Conservation (phyloP, 2,888 invertebrate genomes). For the Meliscaeva auricollis region DNA sequence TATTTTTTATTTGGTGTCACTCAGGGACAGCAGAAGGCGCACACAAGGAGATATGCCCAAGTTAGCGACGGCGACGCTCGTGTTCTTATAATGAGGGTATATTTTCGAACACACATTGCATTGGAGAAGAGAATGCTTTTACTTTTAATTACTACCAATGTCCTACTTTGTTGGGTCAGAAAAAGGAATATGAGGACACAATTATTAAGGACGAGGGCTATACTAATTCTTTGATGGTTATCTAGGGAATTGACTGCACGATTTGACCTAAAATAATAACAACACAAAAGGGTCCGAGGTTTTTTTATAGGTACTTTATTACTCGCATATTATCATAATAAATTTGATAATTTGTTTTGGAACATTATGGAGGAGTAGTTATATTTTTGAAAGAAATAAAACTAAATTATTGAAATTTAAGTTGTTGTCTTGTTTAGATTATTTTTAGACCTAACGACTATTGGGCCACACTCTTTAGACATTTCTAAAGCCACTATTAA, state of each 20-base stretch:
- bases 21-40: constrained; percentile 50
- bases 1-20: constrained; percentile 35
- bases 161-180: constrained; percentile 8
- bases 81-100: constrained; percentile 23
- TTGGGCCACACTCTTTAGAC: too few relatives aligned
- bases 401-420: too few relatives aligned
- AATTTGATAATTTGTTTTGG: neutral
- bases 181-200: constrained; percentile 23
- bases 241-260: constrained; percentile 21
- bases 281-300: neutral
- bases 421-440: too few relatives aligned
- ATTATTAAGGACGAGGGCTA: constrained; percentile 36
- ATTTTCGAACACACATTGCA: neutral
- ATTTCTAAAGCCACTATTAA: too few relatives aligned
- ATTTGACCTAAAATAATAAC: constrained; percentile 11
- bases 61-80: neutral
- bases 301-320: neutral
- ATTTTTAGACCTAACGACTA: too few relatives aligned
- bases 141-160: constrained; percentile 51
- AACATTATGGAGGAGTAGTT: neutral
- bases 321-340: neutral
- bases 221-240: constrained; percentile 32
- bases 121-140: constrained; percentile 40
- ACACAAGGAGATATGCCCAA: neutral
- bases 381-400: too few relatives aligned